Evolutionary conservation across 2,113 vertebrate genomes (phyloP), one percentile per base, ranked within the genome.

Genomic region (Picathartes gymnocephalus): DNA sequence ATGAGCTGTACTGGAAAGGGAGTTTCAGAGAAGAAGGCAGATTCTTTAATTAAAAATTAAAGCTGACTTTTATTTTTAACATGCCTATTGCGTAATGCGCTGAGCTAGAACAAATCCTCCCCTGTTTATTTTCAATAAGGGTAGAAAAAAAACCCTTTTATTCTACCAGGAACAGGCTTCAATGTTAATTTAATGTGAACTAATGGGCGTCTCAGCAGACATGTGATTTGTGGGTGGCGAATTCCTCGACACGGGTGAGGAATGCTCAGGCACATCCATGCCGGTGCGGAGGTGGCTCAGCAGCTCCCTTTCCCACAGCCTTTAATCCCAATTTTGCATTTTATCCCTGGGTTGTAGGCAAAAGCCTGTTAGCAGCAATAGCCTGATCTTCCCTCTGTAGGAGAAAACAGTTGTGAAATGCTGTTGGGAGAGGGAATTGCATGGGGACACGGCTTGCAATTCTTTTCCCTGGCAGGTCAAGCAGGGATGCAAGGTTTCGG

Each of bases 181-280:
- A 96, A 17, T 95, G 95, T 85, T 87, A 87, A 95, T 73, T 71
- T 93, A 88, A 94, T 95, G 61, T 96, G 92, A 97, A 72, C 90
- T 92, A 93, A 94, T 71, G 81, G 96, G 93, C 45, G 44, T 80
- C 90, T 80, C 82, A 45, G 77, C 58, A 86, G 89, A 74, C 97
- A 96, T 94, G 93, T 96, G 95, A 97, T 91, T 87, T 95, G 98
- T 98, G 97, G 97, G 98, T 79, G 94, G 97, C 5, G 9, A 92
- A 97, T 97, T 97, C 95, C 95, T 97, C 85, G 31, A 88, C 72
- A 66, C 15, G 24, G 92, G 88, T 92, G 93, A 97, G 97, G 96
- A 97, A 88, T 88, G 81, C 14, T 5, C 56, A 35, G 61, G 65
- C 86, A 86, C 76, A 81, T 90, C 82, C 82, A 21, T 88, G 92